phyloP scores from a whole-genome alignment of 2,797 vertebrate genomes.

The Toxotes lorentzi region DNA sequence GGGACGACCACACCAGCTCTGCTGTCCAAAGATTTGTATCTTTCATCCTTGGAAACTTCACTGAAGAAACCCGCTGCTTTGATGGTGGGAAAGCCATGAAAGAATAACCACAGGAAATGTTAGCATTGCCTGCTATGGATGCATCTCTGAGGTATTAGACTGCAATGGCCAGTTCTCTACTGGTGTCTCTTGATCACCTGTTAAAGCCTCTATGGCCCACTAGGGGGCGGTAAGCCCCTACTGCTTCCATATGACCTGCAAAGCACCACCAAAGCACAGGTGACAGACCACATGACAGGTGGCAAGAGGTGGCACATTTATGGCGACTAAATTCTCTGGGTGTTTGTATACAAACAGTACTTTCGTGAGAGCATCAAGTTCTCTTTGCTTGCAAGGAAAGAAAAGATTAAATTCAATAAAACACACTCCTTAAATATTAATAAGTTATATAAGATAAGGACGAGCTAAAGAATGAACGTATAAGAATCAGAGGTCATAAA shows the following conservation, averaged over 20 bases:
- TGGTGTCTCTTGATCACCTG: conserved; percentile 83
- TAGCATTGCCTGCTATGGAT: conserved; percentile 56
- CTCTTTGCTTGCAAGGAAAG: neutral
- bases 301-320: conserved; percentile 18
- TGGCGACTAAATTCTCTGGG: neutral
- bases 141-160: conserved; percentile 64
- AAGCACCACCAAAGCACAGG: conserved; percentile 74
- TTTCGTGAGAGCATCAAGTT: neutral
- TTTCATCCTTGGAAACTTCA: neutral
- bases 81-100: conserved; percentile 44
- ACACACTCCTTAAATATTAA: neutral
- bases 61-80: neutral
- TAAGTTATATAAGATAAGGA: neutral
- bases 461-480: neutral
- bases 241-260: conserved; percentile 83
- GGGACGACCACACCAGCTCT: neutral
- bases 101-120: conserved; percentile 4
- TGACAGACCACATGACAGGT: conserved; percentile 47
- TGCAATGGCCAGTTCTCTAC: conserved; percentile 58
- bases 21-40: neutral
- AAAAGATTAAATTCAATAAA: neutral
- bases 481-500: neutral
- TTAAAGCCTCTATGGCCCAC: conserved; percentile 80
- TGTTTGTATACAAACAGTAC: conserved; percentile 17
- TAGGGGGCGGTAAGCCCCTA: conserved; percentile 78